Evolutionary conservation across 2,888 invertebrate species (phyloP).

Genomic region (Drosophila leonis): DNA sequence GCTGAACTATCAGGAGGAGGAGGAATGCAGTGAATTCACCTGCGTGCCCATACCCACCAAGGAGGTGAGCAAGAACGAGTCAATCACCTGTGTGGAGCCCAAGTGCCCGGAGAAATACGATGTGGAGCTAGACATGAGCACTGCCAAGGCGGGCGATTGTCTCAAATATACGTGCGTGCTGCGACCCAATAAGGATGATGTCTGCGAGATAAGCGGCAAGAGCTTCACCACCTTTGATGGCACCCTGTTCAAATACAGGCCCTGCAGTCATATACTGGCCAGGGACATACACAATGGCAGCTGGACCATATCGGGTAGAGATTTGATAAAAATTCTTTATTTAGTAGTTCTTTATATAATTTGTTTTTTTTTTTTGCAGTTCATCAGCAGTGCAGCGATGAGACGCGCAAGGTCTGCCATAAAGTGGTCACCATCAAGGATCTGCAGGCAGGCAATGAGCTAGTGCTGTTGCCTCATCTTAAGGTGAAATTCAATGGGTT

Average conservation of each 20-base stretch:
- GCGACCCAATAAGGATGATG: conserved; percentile 88
- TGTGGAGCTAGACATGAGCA: conserved; percentile 86
- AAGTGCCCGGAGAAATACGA: conserved; percentile 88
- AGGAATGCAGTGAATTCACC: conserved; percentile 83
- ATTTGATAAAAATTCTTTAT: neutral
- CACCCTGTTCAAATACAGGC: conserved; percentile 91
- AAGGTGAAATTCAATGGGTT: conserved; percentile 90
- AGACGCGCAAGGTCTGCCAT: conserved; percentile 86
- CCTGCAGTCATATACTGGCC: conserved; percentile 92
- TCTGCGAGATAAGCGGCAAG: conserved; percentile 89
- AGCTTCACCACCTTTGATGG: conserved; percentile 93
- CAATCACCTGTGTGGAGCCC: conserved; percentile 75
- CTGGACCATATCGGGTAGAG: conserved; percentile 90
- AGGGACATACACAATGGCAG: conserved; percentile 89
- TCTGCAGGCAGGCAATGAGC: conserved; percentile 87
- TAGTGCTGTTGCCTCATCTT: conserved; percentile 87
- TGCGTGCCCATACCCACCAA: conserved; percentile 82
- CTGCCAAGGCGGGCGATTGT: conserved; percentile 85
- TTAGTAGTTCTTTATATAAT: conserved; percentile 82
- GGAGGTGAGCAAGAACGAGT: conserved; percentile 70
- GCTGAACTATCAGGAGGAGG: conserved; percentile 67
- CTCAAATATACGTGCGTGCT: conserved; percentile 89
- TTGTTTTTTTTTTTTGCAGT: conserved; percentile 87
- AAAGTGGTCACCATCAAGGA: conserved; percentile 88
- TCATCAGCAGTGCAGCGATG: conserved; percentile 84